Conservation (phyloP, 1,140 invertebrate genomes). For the Platyscapa corneri region DNA sequence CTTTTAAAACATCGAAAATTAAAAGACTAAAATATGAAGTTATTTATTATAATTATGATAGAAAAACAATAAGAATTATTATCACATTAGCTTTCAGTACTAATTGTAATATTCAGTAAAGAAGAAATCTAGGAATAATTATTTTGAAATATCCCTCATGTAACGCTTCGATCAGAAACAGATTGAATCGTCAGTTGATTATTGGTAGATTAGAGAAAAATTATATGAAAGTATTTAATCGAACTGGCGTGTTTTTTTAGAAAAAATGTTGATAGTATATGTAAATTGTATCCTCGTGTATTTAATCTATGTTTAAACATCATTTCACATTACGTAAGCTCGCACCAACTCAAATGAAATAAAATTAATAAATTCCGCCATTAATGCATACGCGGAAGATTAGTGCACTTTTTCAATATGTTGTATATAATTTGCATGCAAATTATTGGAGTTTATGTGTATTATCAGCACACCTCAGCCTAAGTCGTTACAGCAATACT, state of each 20-base stretch:
- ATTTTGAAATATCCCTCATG: slow-evolving; percentile 13
- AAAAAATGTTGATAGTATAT: slow-evolving; percentile 26
- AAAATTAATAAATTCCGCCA: slow-evolving; percentile 57
- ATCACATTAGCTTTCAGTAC: neutral
- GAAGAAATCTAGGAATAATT: slow-evolving; percentile 28
- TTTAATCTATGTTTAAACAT: neutral
- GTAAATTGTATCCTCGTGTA: neutral
- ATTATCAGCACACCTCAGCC: slow-evolving; percentile 2
- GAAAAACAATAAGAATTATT: neutral
- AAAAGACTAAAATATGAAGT: neutral
- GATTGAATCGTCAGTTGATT: slow-evolving; percentile 10
- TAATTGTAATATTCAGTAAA: neutral
- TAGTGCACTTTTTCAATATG: slow-evolving; percentile 58
- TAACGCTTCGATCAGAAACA: slow-evolving; percentile 45
- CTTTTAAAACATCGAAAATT: neutral
- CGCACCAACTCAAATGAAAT: slow-evolving; percentile 53
- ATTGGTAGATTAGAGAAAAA: neutral
- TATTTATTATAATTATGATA: neutral
- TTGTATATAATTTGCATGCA: slow-evolving; percentile 59
- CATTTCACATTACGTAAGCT: slow-evolving; percentile 53
- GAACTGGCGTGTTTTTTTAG: neutral
- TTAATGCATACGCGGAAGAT: slow-evolving; percentile 55
- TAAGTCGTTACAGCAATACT: neutral
- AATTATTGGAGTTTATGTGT: slow-evolving; percentile 55
- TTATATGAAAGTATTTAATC: neutral